Conservation (phyloP, 2,888 invertebrate genomes). For the Anodontia alba region DNA sequence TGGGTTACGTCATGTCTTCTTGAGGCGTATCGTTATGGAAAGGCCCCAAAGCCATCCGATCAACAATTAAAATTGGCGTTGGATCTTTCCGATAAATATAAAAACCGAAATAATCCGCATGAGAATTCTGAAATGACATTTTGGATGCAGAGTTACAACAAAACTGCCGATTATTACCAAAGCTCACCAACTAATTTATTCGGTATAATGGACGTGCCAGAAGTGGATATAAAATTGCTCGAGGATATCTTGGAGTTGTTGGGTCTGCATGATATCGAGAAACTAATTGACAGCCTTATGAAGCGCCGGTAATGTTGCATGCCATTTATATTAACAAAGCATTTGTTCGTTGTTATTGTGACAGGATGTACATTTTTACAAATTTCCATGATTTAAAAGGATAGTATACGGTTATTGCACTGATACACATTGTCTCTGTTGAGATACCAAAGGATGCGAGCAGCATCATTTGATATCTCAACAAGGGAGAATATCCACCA, state of each 20-base stretch:
- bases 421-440: no score
- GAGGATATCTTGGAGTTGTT: slow-evolving; percentile 67
- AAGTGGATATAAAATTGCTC: slow-evolving; percentile 61
- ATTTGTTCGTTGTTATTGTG: no score
- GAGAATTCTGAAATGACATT: slow-evolving; percentile 71
- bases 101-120: slow-evolving; percentile 64
- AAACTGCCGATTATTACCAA: slow-evolving; percentile 58
- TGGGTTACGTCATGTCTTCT: slow-evolving; percentile 67
- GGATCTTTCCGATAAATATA: slow-evolving; percentile 61
- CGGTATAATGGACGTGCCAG: slow-evolving; percentile 57
- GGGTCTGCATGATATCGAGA: slow-evolving; percentile 62
- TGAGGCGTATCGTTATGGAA: slow-evolving; percentile 62
- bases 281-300: slow-evolving; percentile 58
- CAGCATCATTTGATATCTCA: no score
- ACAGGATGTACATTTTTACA: no score
- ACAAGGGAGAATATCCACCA: no score
- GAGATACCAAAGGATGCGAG: no score
- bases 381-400: no score
- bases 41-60: slow-evolving; percentile 55
- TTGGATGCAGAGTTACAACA: slow-evolving; percentile 71
- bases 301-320: slow-evolving; percentile 63
- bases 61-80: slow-evolving; percentile 52
- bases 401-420: no score
- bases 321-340: no score
- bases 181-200: slow-evolving; percentile 68